These are phyloP conservation scores for Sphaerophoria taeniata DNA, from an alignment of 2,888 invertebrate species.

Conservation along the genomic window DNA sequence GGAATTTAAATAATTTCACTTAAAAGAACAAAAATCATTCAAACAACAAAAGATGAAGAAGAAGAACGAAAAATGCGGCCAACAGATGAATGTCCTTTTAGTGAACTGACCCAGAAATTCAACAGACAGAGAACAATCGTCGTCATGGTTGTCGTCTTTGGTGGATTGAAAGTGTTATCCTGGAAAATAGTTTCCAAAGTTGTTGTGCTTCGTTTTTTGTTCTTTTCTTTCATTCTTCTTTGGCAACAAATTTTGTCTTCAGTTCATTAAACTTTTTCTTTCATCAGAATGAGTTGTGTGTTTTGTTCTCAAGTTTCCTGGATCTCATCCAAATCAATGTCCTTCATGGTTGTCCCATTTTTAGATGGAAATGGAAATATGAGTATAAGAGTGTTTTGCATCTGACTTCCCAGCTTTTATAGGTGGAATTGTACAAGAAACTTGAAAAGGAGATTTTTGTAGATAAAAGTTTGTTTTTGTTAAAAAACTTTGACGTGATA, in stretches of 20 bases:
- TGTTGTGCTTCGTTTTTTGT: constrained; percentile 26
- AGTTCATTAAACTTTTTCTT: constrained; percentile 56
- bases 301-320: constrained; percentile 55
- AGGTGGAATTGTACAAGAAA: neutral
- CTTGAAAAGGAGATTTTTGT: neutral
- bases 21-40: neutral
- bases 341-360: constrained; percentile 29
- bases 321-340: constrained; percentile 68
- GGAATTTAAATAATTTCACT: constrained; percentile 12
- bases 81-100: constrained; percentile 65
- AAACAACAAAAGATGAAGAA: constrained; percentile 1
- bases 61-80: constrained; percentile 28
- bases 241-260: neutral
- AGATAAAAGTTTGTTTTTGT: constrained; percentile 19
- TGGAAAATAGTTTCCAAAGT: constrained; percentile 23
- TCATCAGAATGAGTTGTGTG: constrained; percentile 10
- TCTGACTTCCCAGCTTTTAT: constrained; percentile 12
- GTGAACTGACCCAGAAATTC: constrained; percentile 43
- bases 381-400: constrained; percentile 39
- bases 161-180: constrained; percentile 11
- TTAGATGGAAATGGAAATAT: constrained; percentile 3
- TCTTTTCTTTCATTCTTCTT: neutral
- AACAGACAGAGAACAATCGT: constrained; percentile 12
- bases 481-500: neutral
- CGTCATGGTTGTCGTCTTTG: no score